Evolutionary conservation across 2,113 vertebrate species (phyloP), one percentile per base, ranked within the genome.

Genomic region (Myiozetetes cayanensis): DNA sequence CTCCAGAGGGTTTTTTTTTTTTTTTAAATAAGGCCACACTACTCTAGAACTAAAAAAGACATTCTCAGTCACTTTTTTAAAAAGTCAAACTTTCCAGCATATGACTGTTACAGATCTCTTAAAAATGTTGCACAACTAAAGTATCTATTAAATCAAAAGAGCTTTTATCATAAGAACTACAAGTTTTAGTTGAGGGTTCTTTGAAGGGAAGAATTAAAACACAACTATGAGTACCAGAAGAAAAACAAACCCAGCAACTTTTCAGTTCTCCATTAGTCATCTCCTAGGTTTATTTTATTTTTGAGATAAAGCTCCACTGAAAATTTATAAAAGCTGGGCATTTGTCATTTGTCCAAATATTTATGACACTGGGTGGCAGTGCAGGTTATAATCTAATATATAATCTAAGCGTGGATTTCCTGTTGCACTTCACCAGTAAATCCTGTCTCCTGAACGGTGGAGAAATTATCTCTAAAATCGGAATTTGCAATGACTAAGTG

Each of bases 401-500:
- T 24, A 70, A 76, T 23, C 39, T 30, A 46, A 72, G 4, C 13
- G 41, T 41, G 19, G 16, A 59, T 31, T 27, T 94, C 49, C 79
- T n/a, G 43, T 12, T 83, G 53, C 59, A 62, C 67, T 86, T 84
- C 55, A 73, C 8, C 41, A 43, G 6, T 44, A n/a, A 47, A 6
- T 41, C 39, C 23, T 16, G 19, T 35, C 66, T 83, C 44, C 61
- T 1, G 0, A 61, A 41, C 2, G 6, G 37, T 3, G 1, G 19
- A 62, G 76, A 37, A 61, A 62, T 18, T 12, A 41, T 25, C 39
- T 76, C 35, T 44, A 22, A 76, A 90, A 50, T 43, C 27, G 53
- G 23, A 83, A 77, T 83, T 70, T 5, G 5, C 50, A 70, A 12
- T 8, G 2, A 44, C 21, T 35, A 7, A 4, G 31, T 39, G n/a